Evolutionary conservation across 2,888 invertebrate genomes (phyloP).

Genomic region (Geotrupes spiniger): DNA sequence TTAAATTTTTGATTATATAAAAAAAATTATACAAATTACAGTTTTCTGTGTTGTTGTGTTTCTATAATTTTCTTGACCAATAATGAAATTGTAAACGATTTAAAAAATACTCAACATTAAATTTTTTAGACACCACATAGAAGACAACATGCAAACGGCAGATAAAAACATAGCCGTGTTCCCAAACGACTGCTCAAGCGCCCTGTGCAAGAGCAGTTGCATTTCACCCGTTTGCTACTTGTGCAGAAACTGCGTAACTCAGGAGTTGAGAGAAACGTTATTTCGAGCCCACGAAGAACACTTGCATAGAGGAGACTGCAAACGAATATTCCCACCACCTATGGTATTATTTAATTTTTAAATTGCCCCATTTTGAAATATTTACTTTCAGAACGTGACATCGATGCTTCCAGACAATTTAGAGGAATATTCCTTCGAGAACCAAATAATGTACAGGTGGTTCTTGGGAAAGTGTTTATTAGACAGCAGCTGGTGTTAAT

Average conservation of each 20-base stretch:
- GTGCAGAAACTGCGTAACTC: slow-evolving; percentile 74
- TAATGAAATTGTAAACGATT: too few relatives aligned
- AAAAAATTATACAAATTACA: too few relatives aligned
- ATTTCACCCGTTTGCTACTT: slow-evolving; percentile 66
- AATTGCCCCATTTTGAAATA: slow-evolving; percentile 12
- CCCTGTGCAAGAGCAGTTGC: slow-evolving; percentile 62
- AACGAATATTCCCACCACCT: slow-evolving; percentile 76
- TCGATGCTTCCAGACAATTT: slow-evolving; percentile 50
- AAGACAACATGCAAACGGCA: slow-evolving; percentile 66
- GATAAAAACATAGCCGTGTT: slow-evolving; percentile 78
- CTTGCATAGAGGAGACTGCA: slow-evolving; percentile 73
- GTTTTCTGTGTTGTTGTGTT: too few relatives aligned
- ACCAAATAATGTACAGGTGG: slow-evolving; percentile 79
- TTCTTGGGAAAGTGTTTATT: slow-evolving; percentile 83
- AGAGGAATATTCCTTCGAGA: slow-evolving; percentile 61
- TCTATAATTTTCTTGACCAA: too few relatives aligned
- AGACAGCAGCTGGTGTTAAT: slow-evolving; percentile 74
- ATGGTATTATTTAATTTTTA: slow-evolving; percentile 56
- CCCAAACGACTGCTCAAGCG: slow-evolving; percentile 62
- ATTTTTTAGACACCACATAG: slow-evolving; percentile 48
- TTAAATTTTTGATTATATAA: neutral
- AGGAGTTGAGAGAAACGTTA: slow-evolving; percentile 58
- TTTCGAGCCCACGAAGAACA: slow-evolving; percentile 76
- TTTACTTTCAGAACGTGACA: slow-evolving; percentile 34
- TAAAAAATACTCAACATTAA: neutral